Percentiles rank a stretch among this genome's conserved stretches.
Evolutionary conservation across 2,113 vertebrate species (phyloP).

Genomic region (Guaruba guarouba): DNA sequence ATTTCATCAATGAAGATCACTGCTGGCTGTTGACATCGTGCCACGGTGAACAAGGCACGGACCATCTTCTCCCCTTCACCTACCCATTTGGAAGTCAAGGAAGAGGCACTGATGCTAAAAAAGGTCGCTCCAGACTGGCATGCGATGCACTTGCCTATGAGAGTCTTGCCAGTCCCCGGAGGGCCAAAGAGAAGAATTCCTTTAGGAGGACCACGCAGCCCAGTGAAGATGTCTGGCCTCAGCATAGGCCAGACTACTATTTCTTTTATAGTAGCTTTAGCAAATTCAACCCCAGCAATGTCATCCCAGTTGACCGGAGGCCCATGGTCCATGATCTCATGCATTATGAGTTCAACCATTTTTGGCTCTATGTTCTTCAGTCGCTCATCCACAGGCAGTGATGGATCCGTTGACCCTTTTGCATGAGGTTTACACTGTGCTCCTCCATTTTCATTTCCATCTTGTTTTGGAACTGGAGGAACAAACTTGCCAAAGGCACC

Average conservation of each 20-base stretch:
- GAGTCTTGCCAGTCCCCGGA: slow-evolving; percentile 94
- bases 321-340: slow-evolving; percentile 94
- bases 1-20: slow-evolving; percentile 98
- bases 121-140: slow-evolving; percentile 96
- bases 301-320: slow-evolving; percentile 92
- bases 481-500: slow-evolving; percentile 89
- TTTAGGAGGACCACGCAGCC: slow-evolving; percentile 93
- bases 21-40: slow-evolving; percentile 91
- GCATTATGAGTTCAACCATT: slow-evolving; percentile 94
- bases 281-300: slow-evolving; percentile 94
- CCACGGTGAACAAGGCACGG: slow-evolving; percentile 89
- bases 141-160: slow-evolving; percentile 96
- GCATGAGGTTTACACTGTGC: slow-evolving; percentile 12
- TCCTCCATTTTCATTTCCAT: slow-evolving; percentile 62
- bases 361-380: slow-evolving; percentile 93
- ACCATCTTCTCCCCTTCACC: slow-evolving; percentile 99
- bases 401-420: not conserved
- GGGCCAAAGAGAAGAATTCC: slow-evolving; percentile 95
- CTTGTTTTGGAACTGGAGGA: slow-evolving; percentile 85
- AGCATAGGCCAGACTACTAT: slow-evolving; percentile 98
- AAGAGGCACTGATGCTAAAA: slow-evolving; percentile 97
- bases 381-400: slow-evolving; percentile 78
- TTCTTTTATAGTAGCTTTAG: slow-evolving; percentile 94
- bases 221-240: slow-evolving; percentile 94
- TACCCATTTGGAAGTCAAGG: slow-evolving; percentile 97